These are phyloP conservation scores for Pogonus chalceus DNA, from an alignment of 1,140 invertebrate species.

Conservation along the genomic window DNA sequence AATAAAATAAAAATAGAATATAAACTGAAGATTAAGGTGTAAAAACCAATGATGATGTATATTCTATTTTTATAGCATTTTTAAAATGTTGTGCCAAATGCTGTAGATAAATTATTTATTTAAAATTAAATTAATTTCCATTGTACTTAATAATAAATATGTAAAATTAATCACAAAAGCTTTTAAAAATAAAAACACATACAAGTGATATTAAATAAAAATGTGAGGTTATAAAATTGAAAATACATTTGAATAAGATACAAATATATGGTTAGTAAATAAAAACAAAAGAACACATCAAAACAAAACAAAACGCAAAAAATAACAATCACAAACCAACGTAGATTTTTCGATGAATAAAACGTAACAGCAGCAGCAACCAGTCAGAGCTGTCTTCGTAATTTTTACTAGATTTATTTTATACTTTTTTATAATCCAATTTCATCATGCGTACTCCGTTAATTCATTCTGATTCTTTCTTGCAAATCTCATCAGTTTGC, in stretches of 20 bases:
- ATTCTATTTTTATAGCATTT: no score
- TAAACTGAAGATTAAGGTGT: no score
- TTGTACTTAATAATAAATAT: no score
- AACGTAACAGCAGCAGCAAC: constrained; percentile 2
- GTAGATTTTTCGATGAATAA: constrained; percentile 2
- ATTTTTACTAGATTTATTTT: not conserved
- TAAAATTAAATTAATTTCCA: no score
- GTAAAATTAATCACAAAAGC: not conserved
- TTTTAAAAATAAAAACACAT: not conserved
- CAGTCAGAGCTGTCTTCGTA: constrained; percentile 1
- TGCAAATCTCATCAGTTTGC: not conserved
- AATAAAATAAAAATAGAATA: no score
- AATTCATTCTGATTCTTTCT: not conserved
- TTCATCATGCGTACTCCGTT: not conserved
- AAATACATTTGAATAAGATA: not conserved
- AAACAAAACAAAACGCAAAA: constrained; percentile 14
- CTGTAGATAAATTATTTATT: no score
- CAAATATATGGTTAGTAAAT: constrained; percentile 1
- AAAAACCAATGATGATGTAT: no score
- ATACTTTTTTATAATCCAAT: not conserved
- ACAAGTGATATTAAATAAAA: not conserved
- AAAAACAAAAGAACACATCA: constrained; percentile 15
- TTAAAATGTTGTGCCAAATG: no score
- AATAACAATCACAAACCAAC: constrained; percentile 14
- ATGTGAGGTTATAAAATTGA: not conserved